Base-by-base conservation (phyloP, 2,888 invertebrate species). In the Aphodius granarius region DNA sequence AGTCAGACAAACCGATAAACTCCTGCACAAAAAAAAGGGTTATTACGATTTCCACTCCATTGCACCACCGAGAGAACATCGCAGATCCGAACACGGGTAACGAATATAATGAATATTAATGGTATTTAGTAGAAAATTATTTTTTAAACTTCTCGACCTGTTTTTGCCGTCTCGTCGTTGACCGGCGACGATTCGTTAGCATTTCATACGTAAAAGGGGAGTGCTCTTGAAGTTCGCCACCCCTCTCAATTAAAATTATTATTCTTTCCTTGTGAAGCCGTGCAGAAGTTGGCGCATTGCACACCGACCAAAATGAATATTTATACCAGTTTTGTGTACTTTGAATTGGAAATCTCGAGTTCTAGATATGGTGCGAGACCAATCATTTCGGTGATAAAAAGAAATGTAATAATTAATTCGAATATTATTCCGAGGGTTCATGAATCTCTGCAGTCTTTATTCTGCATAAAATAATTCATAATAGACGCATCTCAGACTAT, bases 281-380 rank as follows among this genome's bases (percentile, higher is more conserved):
- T 23, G 66, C 13, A 43, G 43, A 43, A 68, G 68, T 23, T 23
- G 66, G 73, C 68, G 62, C 21, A 68, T 21, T 68, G 68, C 68
- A 68, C 68, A 72, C 20, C 62, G 62, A 23, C 19, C 19, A 66
- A n/a, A 63, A 74, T 74, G 74, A 70, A 74, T 74, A 74, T 74
- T 74, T 74, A 74, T 74, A 22, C 13, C 74, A 74, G 64, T 74
- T 74, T 70, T 74, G 71, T 75, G 71, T 75, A 71, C 64, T 23
- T 64, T 71, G 63, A 71, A 71, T 75, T 71, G 71, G 63, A 75
- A 66, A 71, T 72, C 71, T 64, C 68, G 13, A 17, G 18, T 16
- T 20, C 16, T 66, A 66, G 18, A 68, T 22, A 68, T 21, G 21
- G 68, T 20, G 20, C 21, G 68, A 0, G 20, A 21, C 68, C 68